Conservation (phyloP, 2,888 invertebrate genomes). For the Tryphoninae sp. region DNA sequence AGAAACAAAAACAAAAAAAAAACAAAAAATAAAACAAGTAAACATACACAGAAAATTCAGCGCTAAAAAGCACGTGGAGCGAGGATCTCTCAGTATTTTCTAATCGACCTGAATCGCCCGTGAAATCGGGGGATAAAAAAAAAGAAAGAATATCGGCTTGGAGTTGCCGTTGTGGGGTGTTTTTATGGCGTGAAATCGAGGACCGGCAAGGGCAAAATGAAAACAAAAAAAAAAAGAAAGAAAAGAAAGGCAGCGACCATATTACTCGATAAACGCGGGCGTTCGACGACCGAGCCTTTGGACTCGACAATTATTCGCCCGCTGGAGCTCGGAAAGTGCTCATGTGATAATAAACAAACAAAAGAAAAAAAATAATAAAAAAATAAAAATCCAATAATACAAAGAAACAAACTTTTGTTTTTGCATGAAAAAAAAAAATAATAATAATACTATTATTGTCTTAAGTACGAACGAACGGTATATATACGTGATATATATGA, state of each 20-base stretch:
- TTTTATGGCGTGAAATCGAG: constrained; percentile 23
- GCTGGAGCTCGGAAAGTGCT: constrained; percentile 59
- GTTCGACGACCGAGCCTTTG: constrained; percentile 45
- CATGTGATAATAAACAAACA: constrained; percentile 61
- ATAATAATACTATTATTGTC: constrained; percentile 74
- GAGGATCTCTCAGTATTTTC: constrained; percentile 50
- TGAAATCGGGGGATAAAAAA: constrained; percentile 12
- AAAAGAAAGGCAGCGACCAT: constrained; percentile 48
- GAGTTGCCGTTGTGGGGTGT: constrained; percentile 40
- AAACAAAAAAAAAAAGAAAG: neutral
- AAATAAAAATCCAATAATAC: constrained; percentile 36
- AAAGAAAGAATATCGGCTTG: constrained; percentile 24
- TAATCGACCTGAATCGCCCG: constrained; percentile 40
- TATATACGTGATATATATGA: constrained; percentile 63
- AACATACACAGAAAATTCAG: neutral
- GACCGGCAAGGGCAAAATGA: constrained; percentile 16
- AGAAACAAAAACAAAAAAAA: neutral
- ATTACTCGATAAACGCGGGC: constrained; percentile 44
- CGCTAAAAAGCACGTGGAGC: constrained; percentile 19
- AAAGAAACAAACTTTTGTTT: constrained; percentile 79
- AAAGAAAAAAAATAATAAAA: constrained; percentile 10
- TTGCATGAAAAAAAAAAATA: constrained; percentile 76
- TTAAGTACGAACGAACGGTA: constrained; percentile 74
- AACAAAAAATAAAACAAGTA: neutral
- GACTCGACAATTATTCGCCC: constrained; percentile 37